phyloP scores from a whole-genome alignment of 2,888 invertebrate genomes.

The Lypha dubia region DNA sequence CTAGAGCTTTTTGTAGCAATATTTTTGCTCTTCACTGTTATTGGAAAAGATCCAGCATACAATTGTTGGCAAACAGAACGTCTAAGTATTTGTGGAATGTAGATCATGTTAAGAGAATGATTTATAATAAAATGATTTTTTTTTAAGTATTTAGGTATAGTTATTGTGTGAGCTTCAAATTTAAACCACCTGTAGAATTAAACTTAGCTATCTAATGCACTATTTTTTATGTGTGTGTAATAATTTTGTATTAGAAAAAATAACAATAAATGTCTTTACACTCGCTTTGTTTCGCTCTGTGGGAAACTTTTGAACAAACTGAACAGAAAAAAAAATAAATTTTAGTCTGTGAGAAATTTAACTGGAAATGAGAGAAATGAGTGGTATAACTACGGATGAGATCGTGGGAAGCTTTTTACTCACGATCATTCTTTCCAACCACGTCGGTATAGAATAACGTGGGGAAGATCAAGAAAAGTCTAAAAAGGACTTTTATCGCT shows the following conservation, averaged over 20 bases:
- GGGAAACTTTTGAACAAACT: conserved; percentile 76
- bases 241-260: not conserved
- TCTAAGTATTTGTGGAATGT: conserved; percentile 9
- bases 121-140: no score
- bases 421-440: no score
- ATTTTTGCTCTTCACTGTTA: conserved; percentile 49
- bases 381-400: not conserved
- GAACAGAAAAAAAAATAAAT: conserved; percentile 34
- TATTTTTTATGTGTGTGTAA: not conserved
- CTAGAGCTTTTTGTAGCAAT: conserved; percentile 20
- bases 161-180: not conserved
- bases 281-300: conserved; percentile 47
- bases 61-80: conserved; percentile 42
- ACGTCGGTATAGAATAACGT: no score
- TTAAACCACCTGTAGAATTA: not conserved
- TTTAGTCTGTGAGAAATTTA: no score
- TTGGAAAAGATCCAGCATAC: conserved; percentile 12
- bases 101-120: conserved; percentile 47
- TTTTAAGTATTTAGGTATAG: conserved; percentile 5
- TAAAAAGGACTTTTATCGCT: no score
- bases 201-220: not conserved
- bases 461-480: no score
- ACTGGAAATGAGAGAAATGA: conserved; percentile 6
- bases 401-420: not conserved
- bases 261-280: not conserved